Evolutionary conservation across 2,113 vertebrate genomes (phyloP).

Genomic region (Lamprotornis superbus): DNA sequence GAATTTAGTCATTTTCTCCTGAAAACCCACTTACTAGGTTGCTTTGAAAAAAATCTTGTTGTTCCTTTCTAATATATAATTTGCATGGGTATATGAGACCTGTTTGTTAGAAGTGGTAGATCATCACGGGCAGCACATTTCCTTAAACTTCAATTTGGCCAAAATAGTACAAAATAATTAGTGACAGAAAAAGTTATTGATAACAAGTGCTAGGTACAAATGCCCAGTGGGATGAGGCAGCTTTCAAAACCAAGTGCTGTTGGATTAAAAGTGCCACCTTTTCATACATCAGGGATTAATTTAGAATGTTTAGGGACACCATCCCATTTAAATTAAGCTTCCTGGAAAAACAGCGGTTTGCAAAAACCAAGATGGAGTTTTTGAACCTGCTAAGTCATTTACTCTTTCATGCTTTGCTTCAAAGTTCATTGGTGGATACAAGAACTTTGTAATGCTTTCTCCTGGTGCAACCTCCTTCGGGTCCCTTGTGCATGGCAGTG

Average conservation of each 20-base stretch:
- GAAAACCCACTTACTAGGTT: not conserved
- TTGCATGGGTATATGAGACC: not conserved
- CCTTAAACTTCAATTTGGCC: not conserved
- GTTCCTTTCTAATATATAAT: not conserved
- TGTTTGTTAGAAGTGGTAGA: not conserved
- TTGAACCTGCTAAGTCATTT: not conserved
- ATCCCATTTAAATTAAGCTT: not conserved
- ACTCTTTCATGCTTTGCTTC: not conserved
- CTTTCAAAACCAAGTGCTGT: not conserved
- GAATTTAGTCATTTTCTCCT: not conserved
- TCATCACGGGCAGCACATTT: not conserved
- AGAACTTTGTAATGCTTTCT: conserved; percentile 27
- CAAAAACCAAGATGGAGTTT: conserved; percentile 37
- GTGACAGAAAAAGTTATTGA: not conserved
- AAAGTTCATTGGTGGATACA: not conserved
- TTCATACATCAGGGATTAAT: not conserved
- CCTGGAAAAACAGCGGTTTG: not conserved
- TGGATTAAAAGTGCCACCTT: not conserved
- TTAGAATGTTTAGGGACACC: not conserved
- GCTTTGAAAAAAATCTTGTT: not conserved
- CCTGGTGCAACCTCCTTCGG: not conserved
- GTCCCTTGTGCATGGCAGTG: not conserved
- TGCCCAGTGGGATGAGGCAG: not conserved
- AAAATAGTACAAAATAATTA: not conserved
- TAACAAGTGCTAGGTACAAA: not conserved